These are phyloP conservation scores for Neotoxoptera formosana DNA, from an alignment of 1,140 invertebrate genomes.

Conservation along the genomic window DNA sequence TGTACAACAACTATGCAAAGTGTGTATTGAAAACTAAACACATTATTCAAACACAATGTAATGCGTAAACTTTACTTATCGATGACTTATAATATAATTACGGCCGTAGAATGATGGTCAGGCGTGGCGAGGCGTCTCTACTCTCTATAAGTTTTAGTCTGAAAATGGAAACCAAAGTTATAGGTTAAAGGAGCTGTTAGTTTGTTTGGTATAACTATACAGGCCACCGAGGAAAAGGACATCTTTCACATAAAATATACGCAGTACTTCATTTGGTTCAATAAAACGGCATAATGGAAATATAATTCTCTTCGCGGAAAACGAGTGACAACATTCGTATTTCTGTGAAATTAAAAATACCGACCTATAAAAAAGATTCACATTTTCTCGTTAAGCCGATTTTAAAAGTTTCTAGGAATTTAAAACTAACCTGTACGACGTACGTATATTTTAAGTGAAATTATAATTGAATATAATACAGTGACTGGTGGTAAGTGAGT, in stretches of 20 bases:
- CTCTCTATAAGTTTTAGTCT: not conserved
- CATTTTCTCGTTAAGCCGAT: not conserved
- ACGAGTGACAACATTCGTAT: not conserved
- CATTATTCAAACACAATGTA: not conserved
- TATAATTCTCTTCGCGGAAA: not conserved
- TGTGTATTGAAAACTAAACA: not conserved
- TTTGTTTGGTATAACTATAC: not conserved
- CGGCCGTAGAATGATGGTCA: not conserved
- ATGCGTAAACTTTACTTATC: not conserved
- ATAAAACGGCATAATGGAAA: not conserved
- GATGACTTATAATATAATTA: not conserved
- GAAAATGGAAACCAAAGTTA: conserved; percentile 4
- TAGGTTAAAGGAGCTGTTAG: not conserved
- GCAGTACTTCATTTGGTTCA: not conserved
- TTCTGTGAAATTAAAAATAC: not conserved
- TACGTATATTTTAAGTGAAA: not conserved
- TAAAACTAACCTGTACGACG: not conserved
- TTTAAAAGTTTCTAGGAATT: not conserved
- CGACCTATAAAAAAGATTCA: not conserved
- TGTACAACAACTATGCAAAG: not conserved
- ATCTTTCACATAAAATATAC: not conserved
- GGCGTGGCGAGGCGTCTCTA: not conserved
- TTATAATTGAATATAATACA: not conserved
- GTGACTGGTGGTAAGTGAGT: not conserved
- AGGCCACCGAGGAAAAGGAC: not conserved